Base-by-base conservation (phyloP, 2,888 invertebrate genomes). In the Protophormia terraenovae region DNA sequence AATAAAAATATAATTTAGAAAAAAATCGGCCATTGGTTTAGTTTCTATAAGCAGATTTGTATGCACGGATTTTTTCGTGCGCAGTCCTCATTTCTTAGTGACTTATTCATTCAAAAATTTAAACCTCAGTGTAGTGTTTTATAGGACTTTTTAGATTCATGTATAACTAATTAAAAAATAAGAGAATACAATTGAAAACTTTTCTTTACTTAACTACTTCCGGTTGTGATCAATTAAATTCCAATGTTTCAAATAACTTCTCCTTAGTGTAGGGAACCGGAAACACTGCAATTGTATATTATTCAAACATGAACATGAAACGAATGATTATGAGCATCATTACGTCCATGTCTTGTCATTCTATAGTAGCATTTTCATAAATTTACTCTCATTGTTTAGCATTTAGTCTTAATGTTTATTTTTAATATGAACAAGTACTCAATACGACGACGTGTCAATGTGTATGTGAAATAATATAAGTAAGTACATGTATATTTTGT, bases 271-370 rank as follows among this genome's bases (percentile, higher is more conserved):
- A 53, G n/a, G 6, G 14, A 41, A 64, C 0, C 0, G 29, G 14
- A 55, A 76, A n/a, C n/a, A 41, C 24, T 32, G 5, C 16, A 60
- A 60, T 47, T n/a, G 7, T 22, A 24, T 41, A 45, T n/a, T 16
- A 71, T 60, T 78, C 14, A 10, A 47, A 47, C 8, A 47, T 22
- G n/a, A 45, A 41, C 16, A 64, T 72, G 19, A 58, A 66, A 67
- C 45, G 19, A 64, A 58, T 72, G 22, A 64, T 72, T 80, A 72
- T 64, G 32, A 24, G 47, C 47, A 69, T 69, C 60, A 69, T 69
- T 78, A 69, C 27, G 7, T 69, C 27, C 1, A 47, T 60, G 5
- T 69, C 19, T 27, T 38, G 47, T 60, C 47, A 58, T 60, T 64
- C 45, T 19, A 29, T 19, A 47, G 1, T 38, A 41, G 32, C 32